A percentile compares a stretch with the other conserved stretches of the same genome.
Evolutionary conservation across 2,888 invertebrate species (phyloP).

Genomic region (Orchesella flavescens): DNA sequence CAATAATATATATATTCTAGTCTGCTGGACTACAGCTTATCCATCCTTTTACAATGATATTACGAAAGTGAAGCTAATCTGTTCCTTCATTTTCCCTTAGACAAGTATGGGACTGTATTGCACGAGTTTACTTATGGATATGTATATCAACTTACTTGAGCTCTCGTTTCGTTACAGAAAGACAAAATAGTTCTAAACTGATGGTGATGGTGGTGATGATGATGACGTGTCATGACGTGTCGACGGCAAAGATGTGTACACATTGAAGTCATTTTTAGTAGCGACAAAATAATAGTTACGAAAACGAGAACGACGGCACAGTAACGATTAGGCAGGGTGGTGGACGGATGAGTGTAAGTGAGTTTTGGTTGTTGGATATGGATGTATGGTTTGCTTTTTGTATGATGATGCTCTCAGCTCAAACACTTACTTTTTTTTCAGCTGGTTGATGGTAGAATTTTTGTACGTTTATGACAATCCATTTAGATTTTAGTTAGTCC

Average conservation of each 20-base stretch:
- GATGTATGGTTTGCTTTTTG: conserved; percentile 34
- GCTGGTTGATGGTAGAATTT: conserved; percentile 1
- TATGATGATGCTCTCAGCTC: conserved; percentile 25
- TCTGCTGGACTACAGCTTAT: not conserved
- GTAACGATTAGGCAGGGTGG: conserved; percentile 19
- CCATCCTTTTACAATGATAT: not conserved
- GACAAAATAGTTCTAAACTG: conserved; percentile 2
- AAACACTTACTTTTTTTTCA: conserved; percentile 19
- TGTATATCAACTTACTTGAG: not conserved
- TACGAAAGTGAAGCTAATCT: not conserved
- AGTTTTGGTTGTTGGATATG: conserved; percentile 24
- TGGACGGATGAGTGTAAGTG: conserved; percentile 28
- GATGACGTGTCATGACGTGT: conserved; percentile 31
- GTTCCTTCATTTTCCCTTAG: not conserved
- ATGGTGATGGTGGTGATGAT: not conserved
- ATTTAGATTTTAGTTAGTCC: conserved; percentile 47
- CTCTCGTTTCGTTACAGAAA: no score
- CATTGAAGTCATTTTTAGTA: conserved; percentile 24
- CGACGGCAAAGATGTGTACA: not conserved
- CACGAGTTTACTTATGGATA: not conserved
- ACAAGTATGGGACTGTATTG: not conserved
- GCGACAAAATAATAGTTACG: conserved; percentile 26
- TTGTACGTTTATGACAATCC: conserved; percentile 27
- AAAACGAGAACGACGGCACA: conserved; percentile 15
- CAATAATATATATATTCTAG: not conserved